Conservation (phyloP, 2,797 vertebrate species). For the Leontocebus nigricollis region DNA sequence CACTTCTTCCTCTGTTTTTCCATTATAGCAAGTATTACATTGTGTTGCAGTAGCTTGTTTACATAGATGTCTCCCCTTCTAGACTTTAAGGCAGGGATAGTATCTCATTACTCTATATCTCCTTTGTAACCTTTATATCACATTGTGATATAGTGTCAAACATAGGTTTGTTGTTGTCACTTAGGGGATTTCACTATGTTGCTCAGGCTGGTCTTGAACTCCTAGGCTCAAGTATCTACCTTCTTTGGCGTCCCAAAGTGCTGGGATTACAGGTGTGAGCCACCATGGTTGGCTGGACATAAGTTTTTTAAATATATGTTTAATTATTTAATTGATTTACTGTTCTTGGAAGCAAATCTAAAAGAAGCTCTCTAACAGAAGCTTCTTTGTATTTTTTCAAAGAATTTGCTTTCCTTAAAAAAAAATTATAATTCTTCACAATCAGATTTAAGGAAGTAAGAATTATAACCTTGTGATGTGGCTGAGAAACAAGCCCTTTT, state of each 20-base stretch:
- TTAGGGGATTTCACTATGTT: no score
- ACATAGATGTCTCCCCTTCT: not conserved
- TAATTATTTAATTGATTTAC: not conserved
- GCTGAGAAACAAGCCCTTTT: not conserved
- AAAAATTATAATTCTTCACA: not conserved
- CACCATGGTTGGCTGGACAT: no score
- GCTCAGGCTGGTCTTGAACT: no score
- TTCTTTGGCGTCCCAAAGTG: no score
- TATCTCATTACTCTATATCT: not conserved
- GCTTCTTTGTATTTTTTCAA: not conserved
- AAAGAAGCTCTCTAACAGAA: not conserved
- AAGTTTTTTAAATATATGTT: not conserved
- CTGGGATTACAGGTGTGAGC: no score
- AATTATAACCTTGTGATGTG: slow-evolving; percentile 51
- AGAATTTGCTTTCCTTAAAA: not conserved
- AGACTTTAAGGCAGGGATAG: not conserved
- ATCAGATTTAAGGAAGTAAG: slow-evolving; percentile 40
- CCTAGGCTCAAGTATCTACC: no score
- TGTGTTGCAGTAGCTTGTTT: not conserved
- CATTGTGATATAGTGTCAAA: not conserved
- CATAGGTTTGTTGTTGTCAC: not conserved
- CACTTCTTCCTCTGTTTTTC: not conserved
- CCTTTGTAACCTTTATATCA: not conserved
- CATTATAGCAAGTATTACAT: not conserved
- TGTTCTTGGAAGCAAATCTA: slow-evolving; percentile 1